Base-by-base conservation (phyloP, 2,797 vertebrate genomes). In the Coranthus polyacanthus region DNA sequence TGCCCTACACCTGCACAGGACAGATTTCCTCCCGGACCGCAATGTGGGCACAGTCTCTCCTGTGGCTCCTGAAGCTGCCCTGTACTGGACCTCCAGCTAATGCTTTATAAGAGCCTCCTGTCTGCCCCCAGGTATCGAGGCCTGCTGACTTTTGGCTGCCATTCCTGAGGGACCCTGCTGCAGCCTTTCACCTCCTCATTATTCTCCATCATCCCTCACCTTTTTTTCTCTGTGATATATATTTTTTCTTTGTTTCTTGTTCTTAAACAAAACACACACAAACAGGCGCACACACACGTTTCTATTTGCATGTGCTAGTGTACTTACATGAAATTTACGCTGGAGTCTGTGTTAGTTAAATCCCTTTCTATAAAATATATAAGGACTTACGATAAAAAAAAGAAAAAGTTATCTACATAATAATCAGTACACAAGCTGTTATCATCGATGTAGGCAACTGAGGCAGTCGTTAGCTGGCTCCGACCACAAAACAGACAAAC, bases 51-150 rank as follows among this genome's bases (percentile, higher is more conserved):
- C 24, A 13, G 9, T 37, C 21, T 74, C 60, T 51, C 56, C 32
- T 32, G 34, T 62, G 57, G 37, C 20, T 61, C 45, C 46, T 24
- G 10, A 42, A 12, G 16, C 47, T 64, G 34, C 29, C 68, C 43
- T 68, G 37, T 7, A 4, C 24, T 56, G 20, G 18, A 47, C 50
- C 49, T 63, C 34, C 34, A n/a, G 53, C 44, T 42, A 53, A 47
- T 46, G 26, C 36, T 47, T 22, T 13, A 20, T 46, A 32, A 37
- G n/a, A 41, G 21, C 37, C 24, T 29, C 17, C 18, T 44, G 17
- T 6, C 63, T 13, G 12, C 0, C 0, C 17, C 43, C 51, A 32
- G 46, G 41, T 39, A 16, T 36, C 0, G 4, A 10, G 18, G 22
- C 42, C 24, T 16, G 41, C 34, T 69, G 38, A 37, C 41, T 50